A percentile compares a stretch with the other conserved stretches of the same genome.
Evolutionary conservation across 1,140 invertebrate genomes (phyloP).

Genomic region (Ganaspis sp.): DNA sequence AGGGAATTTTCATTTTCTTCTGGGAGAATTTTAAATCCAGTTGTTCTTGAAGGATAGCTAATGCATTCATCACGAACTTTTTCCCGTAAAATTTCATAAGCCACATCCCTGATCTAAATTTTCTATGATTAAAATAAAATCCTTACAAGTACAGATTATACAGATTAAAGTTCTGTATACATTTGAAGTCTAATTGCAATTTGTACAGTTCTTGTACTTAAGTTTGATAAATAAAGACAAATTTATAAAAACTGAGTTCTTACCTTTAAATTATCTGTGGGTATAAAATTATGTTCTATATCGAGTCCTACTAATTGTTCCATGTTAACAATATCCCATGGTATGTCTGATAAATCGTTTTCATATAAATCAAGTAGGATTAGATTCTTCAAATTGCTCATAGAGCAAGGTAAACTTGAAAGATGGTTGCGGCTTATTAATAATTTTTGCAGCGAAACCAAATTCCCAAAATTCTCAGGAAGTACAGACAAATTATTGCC

Average conservation of each 20-base stretch:
- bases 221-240: too few relatives aligned
- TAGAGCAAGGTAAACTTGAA: conserved; percentile 50
- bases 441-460: conserved; percentile 52
- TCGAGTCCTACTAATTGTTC: conserved; percentile 54
- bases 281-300: conserved; percentile 58
- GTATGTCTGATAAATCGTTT: conserved; percentile 52
- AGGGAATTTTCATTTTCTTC: neutral
- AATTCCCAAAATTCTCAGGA: conserved; percentile 52
- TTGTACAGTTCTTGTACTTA: too few relatives aligned
- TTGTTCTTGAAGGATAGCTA: neutral
- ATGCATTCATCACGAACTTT: neutral
- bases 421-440: conserved; percentile 51
- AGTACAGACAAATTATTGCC: conserved; percentile 46
- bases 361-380: conserved; percentile 61
- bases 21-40: neutral
- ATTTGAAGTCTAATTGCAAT: too few relatives aligned
- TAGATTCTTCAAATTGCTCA: conserved; percentile 50
- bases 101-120: conserved; percentile 35
- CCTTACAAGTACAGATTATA: neutral
- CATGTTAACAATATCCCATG: conserved; percentile 40
- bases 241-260: conserved; percentile 31
- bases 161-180: too few relatives aligned
- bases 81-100: conserved; percentile 42
- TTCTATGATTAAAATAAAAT: conserved; percentile 23
- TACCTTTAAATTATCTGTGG: conserved; percentile 44